Conservation (phyloP, 1,140 invertebrate genomes). For the Drosophila ogumai region DNA sequence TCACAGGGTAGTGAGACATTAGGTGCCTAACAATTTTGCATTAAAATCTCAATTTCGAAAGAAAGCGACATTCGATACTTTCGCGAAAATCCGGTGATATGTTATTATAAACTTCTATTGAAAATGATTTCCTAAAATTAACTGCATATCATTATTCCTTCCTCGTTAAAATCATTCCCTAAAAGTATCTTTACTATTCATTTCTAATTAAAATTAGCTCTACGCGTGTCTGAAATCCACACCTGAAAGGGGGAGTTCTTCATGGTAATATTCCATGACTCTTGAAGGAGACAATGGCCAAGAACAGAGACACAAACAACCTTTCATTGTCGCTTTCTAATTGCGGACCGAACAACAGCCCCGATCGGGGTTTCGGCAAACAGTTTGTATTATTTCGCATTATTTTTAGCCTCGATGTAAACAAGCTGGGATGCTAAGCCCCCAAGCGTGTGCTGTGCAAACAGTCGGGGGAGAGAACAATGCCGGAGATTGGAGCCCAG, state of each 20-base stretch:
- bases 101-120: too few relatives aligned
- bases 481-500: background rate
- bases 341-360: background rate
- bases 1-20: too few relatives aligned
- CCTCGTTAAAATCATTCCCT: too few relatives aligned
- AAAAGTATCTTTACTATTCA: background rate
- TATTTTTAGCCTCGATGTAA: background rate
- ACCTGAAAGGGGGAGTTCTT: background rate
- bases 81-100: too few relatives aligned
- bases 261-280: constrained; percentile 6
- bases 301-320: background rate
- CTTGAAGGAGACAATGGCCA: background rate
- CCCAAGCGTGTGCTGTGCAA: constrained; percentile 1
- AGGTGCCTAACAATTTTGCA: too few relatives aligned
- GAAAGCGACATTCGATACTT: too few relatives aligned
- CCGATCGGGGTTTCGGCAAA: background rate
- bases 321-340: background rate
- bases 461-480: background rate
- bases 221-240: background rate
- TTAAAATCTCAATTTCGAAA: too few relatives aligned
- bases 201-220: background rate
- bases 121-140: too few relatives aligned
- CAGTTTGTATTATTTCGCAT: background rate
- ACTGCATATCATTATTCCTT: too few relatives aligned
- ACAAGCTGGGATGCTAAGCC: background rate